Conservation (phyloP, 2,797 vertebrate species). For the Bothrops alternatus region DNA sequence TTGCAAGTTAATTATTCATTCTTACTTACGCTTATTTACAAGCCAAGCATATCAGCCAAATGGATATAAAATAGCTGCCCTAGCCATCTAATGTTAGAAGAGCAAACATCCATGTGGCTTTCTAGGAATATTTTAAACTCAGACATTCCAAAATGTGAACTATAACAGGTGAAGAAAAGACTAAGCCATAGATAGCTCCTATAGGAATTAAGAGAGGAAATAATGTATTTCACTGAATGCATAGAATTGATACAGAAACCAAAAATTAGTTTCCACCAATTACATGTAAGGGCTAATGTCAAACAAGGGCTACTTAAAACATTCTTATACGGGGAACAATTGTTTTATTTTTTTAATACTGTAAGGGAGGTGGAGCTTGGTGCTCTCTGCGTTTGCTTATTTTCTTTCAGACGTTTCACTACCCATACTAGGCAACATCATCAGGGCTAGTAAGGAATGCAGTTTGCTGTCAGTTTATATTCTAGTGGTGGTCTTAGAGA, state of each 20-base stretch:
- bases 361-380: not conserved
- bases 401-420: not conserved
- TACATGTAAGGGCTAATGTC: not conserved
- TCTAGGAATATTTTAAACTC: not conserved
- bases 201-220: constrained; percentile 37
- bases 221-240: constrained; percentile 1
- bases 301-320: not conserved
- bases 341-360: not conserved
- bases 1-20: constrained; percentile 8
- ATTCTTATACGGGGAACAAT: not conserved
- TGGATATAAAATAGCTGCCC: not conserved
- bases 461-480: not conserved
- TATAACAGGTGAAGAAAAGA: not conserved
- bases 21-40: not conserved
- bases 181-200: not conserved
- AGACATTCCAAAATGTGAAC: constrained; percentile 19
- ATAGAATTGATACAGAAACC: not conserved
- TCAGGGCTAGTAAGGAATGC: not conserved
- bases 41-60: constrained; percentile 8
- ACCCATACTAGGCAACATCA: not conserved
- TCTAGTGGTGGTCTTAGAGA: not conserved
- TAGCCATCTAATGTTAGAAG: constrained; percentile 16
- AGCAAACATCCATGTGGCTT: constrained; percentile 1
- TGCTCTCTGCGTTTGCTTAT: not conserved
- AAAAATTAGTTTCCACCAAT: not conserved